Percentiles rank a stretch among this genome's conserved stretches.
These are phyloP conservation scores for Theocolax elegans DNA, from an alignment of 1,140 invertebrate genomes.

Conservation along the genomic window DNA sequence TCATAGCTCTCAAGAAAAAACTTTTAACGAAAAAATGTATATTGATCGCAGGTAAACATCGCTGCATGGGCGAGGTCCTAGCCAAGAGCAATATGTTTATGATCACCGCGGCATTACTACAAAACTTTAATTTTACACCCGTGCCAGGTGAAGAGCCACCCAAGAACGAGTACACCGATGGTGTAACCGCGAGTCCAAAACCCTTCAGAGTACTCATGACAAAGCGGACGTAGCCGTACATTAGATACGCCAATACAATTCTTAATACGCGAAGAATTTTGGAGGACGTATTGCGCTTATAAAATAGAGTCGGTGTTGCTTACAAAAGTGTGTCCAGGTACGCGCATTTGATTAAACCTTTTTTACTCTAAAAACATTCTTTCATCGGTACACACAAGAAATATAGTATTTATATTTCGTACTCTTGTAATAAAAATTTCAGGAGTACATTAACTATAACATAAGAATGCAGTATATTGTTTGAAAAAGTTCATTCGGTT, in stretches of 20 bases:
- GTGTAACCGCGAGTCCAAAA: conserved; percentile 78
- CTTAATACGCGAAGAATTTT: too few relatives aligned
- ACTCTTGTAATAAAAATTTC: not conserved
- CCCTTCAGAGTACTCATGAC: conserved; percentile 77
- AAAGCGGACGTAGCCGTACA: conserved; percentile 64
- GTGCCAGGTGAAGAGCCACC: conserved; percentile 74
- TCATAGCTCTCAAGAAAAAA: not conserved
- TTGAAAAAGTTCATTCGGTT: not conserved
- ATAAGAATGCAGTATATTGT: too few relatives aligned
- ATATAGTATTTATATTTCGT: not conserved
- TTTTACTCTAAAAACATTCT: not conserved
- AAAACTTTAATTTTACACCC: conserved; percentile 78
- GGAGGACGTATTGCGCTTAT: not conserved
- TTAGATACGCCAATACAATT: too few relatives aligned
- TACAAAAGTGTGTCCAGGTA: not conserved
- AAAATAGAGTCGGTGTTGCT: not conserved
- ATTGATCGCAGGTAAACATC: conserved; percentile 74
- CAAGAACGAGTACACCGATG: conserved; percentile 75
- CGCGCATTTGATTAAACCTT: not conserved
- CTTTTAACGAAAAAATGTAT: not conserved
- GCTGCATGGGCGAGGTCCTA: conserved; percentile 87
- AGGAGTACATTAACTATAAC: too few relatives aligned
- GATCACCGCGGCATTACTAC: conserved; percentile 81
- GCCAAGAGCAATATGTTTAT: conserved; percentile 88
- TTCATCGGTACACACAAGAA: not conserved